These are phyloP conservation scores for Nomada flava DNA, from an alignment of 2,888 invertebrate genomes.

Conservation along the genomic window DNA sequence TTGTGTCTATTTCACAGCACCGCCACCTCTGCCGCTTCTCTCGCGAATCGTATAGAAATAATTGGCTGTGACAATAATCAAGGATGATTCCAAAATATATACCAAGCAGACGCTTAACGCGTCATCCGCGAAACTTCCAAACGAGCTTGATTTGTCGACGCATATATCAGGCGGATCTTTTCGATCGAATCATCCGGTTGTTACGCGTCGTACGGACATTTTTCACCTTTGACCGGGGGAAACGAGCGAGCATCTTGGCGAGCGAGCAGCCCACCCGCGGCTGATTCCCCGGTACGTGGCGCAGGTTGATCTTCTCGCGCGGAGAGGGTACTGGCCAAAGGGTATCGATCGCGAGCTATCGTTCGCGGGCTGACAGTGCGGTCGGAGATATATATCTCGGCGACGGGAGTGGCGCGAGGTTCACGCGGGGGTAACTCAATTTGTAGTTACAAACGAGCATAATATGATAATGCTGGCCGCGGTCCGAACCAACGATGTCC, in stretches of 20 bases:
- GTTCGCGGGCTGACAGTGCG: conserved; percentile 74
- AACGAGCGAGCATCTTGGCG: conserved; percentile 25
- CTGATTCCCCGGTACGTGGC: conserved; percentile 38
- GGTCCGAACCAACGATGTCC: conserved; percentile 32
- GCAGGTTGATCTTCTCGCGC: conserved; percentile 54
- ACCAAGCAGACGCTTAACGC: not conserved
- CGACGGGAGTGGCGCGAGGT: conserved; percentile 61
- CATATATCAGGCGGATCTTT: conserved; percentile 49
- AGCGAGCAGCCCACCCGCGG: conserved; percentile 65
- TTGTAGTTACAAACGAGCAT: conserved; percentile 83
- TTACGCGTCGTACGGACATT: conserved; percentile 47
- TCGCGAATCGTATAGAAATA: no score
- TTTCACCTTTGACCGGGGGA: conserved; percentile 61
- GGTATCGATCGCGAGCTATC: conserved; percentile 75
- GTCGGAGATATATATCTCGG: conserved; percentile 72
- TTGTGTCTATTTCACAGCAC: not conserved
- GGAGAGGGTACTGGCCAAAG: conserved; percentile 62
- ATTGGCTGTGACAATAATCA: not conserved
- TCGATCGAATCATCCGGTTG: conserved; percentile 51
- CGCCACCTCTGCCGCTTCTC: not conserved
- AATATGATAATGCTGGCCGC: conserved; percentile 81
- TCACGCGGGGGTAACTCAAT: conserved; percentile 82
- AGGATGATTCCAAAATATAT: not conserved
- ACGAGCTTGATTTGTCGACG: conserved; percentile 49
- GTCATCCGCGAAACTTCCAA: conserved; percentile 13